These are phyloP conservation scores for Nasonovia ribisnigri DNA, from an alignment of 2,888 invertebrate species.

Conservation along the genomic window DNA sequence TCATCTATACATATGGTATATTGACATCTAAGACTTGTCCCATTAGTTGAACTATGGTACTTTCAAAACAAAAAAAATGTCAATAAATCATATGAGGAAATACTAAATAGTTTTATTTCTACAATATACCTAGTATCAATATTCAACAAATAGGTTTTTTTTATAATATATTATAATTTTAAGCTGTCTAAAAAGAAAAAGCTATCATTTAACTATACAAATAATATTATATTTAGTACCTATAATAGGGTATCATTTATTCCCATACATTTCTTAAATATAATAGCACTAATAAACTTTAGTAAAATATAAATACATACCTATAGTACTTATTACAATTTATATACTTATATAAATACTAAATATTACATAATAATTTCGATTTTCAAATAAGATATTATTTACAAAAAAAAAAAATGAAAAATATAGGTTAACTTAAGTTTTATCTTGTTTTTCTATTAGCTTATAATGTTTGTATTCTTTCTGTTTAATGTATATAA, in stretches of 20 bases:
- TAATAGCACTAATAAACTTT: not conserved
- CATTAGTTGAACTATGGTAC: constrained; percentile 19
- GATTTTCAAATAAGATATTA: not conserved
- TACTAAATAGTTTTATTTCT: constrained; percentile 19
- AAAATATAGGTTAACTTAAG: not conserved
- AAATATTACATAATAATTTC: not conserved
- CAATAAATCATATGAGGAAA: constrained; percentile 4
- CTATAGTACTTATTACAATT: too few relatives aligned
- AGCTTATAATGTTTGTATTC: not conserved
- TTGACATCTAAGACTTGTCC: constrained; percentile 23
- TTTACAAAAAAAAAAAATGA: not conserved
- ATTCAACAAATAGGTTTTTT: not conserved
- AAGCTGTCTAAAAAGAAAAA: not conserved
- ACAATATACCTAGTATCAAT: not conserved
- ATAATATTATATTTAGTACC: not conserved
- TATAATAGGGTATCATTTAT: not conserved
- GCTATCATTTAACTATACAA: not conserved
- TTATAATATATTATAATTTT: not conserved
- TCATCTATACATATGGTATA: not conserved
- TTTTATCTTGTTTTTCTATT: not conserved
- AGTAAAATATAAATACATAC: not conserved
- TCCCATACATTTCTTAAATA: not conserved
- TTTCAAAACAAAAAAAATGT: not conserved
- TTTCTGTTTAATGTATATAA: not conserved
- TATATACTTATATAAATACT: too few relatives aligned